phyloP scores from a whole-genome alignment of 2,113 vertebrate genomes.

The Anarhynchus alexandrinus region DNA sequence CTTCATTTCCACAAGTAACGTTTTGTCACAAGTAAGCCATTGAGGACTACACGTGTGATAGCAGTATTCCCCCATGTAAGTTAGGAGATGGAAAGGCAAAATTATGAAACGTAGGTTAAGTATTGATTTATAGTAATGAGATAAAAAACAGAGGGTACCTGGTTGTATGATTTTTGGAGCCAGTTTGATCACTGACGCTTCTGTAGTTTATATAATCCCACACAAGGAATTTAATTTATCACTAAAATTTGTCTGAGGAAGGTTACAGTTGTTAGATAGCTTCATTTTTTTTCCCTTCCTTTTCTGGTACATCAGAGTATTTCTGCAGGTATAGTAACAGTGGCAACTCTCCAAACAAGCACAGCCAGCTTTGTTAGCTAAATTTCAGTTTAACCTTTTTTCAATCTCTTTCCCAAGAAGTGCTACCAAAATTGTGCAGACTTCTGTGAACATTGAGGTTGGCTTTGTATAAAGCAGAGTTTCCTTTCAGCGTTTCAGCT shows the following conservation, averaged over 20 bases:
- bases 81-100: not conserved
- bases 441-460: not conserved
- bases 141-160: not conserved
- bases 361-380: not conserved
- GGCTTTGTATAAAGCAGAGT: not conserved
- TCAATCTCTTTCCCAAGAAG: not conserved
- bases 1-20: not conserved
- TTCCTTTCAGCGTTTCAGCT: not conserved
- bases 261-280: not conserved
- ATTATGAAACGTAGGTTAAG: not conserved
- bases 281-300: not conserved
- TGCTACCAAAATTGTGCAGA: not conserved
- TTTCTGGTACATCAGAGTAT: not conserved
- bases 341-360: not conserved
- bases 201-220: not conserved
- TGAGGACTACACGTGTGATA: not conserved
- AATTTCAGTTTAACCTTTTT: not conserved
- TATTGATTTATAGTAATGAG: not conserved
- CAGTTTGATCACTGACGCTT: not conserved
- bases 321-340: not conserved
- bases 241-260: not conserved
- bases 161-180: not conserved
- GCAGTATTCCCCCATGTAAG: not conserved
- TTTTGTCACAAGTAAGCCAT: not conserved
- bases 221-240: not conserved